Percentiles rank a stretch among this genome's conserved stretches.
Evolutionary conservation across 2,888 invertebrate species (phyloP).

Genomic region (Osedax fenrisi): DNA sequence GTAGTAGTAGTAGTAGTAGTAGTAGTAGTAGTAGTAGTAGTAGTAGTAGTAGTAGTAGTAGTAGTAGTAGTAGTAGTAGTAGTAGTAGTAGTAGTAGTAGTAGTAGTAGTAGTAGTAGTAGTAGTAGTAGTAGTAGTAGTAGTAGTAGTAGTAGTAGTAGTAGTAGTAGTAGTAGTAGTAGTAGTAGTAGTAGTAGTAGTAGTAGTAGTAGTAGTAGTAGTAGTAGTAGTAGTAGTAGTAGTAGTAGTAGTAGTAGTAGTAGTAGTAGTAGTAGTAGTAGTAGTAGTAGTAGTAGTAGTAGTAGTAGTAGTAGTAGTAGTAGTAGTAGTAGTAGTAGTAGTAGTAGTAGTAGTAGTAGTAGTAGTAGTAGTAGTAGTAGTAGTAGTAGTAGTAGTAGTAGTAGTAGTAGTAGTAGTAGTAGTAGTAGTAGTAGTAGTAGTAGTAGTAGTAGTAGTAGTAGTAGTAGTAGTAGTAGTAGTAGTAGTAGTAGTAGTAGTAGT

Average conservation of each 20-base stretch:
- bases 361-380: conserved; percentile 2
- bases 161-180: conserved; percentile 2
- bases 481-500: conserved; percentile 2
- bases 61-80: not conserved
- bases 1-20: not conserved
- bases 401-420: not conserved
- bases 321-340: conserved; percentile 2
- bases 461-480: conserved; percentile 2
- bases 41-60: not conserved
- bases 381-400: not conserved
- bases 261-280: conserved; percentile 2
- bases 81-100: not conserved
- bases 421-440: conserved; percentile 2
- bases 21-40: not conserved
- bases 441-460: not conserved
- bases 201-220: conserved; percentile 2
- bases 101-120: not conserved
- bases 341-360: not conserved
- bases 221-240: not conserved
- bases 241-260: conserved; percentile 2
- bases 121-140: conserved; percentile 2
- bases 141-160: not conserved
- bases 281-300: conserved; percentile 2
- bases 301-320: conserved; percentile 2
- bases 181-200: not conserved